phyloP scores from a whole-genome alignment of 2,888 invertebrate genomes.

The Dryocosmus kuriphilus region DNA sequence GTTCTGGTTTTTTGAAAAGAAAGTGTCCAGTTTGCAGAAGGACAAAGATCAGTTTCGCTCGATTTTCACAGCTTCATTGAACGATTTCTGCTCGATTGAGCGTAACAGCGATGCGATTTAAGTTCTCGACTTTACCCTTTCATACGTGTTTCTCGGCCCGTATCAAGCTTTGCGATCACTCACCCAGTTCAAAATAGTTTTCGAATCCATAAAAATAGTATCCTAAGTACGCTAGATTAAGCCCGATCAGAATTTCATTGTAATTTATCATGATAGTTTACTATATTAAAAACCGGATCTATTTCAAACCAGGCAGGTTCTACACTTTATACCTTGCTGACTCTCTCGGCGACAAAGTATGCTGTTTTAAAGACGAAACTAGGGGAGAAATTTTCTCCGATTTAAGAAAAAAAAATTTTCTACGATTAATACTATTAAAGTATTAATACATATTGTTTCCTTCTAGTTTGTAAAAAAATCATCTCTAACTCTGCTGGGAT shows the following conservation, averaged over 20 bases:
- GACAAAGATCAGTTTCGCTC: constrained; percentile 27
- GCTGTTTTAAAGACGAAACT: no score
- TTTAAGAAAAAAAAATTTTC: no score
- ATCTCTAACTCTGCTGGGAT: no score
- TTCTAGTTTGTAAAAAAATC: no score
- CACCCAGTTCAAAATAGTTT: constrained; percentile 23
- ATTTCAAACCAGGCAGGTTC: no score
- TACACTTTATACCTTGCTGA: no score
- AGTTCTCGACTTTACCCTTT: constrained; percentile 44
- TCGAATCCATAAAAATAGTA: constrained; percentile 32
- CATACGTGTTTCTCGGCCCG: constrained; percentile 20
- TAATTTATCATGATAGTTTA: background rate
- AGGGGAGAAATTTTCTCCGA: no score
- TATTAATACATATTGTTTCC: no score
- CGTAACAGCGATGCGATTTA: constrained; percentile 65
- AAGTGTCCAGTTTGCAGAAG: background rate
- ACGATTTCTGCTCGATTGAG: constrained; percentile 64
- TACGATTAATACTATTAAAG: no score
- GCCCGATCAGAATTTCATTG: background rate
- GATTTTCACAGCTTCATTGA: constrained; percentile 44
- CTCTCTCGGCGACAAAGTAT: no score
- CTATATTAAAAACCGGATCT: background rate
- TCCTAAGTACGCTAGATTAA: background rate
- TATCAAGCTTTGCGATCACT: constrained; percentile 11
- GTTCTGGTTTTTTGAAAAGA: background rate